Base-by-base conservation (phyloP, 53 echinoderm and acorn worm species). In the Patiria pectinifera region DNA sequence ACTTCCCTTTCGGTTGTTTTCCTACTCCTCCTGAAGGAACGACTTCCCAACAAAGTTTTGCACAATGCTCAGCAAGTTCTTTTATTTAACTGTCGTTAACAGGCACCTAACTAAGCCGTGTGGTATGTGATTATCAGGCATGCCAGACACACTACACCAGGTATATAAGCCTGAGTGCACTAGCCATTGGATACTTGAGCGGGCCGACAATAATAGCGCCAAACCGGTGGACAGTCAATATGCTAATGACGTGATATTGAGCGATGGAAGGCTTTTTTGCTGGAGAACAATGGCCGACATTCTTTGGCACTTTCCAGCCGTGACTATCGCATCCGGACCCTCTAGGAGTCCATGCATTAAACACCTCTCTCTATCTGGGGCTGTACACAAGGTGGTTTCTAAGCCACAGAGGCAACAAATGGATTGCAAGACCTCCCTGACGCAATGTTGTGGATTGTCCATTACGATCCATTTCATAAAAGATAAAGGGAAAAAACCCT, bases 181-280 rank as follows among this genome's bases (percentile, higher is more conserved):
- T 63, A 61, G 62, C 10, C 24, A 44, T 66, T 13, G 4, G 84
- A 84, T 66, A 66, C 77, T 77, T 71, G 12, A 23, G 24, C 15
- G 13, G 10, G 53, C 76, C 21, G 21, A 58, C 87, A 87, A 71
- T 53, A 53, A 53, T 77, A 76, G 87, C 87, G n/a, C 19, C 59
- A 35, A 76, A 21, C 77, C 53, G 5, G 76, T 53, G 60, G 59
- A 71, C 59, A 87, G 87, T 87, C 77, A 87, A 87, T 87, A 87
- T 87, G 87, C 87, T 87, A 87, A 87, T 87, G 87, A 87, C 53
- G 23, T 59, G 26, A 77, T 87, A 87, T 76, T 87, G 62, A 87
- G 77, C 71, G 60, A 59, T 21, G 18, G 35, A 23, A 69, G 66
- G 86, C 15, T 71, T 86, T 72, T 53, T 21, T 18, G 16, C 5